Percentiles rank a stretch among this genome's conserved stretches.
These are phyloP conservation scores for Cynaeus angustus DNA, from an alignment of 2,888 invertebrate genomes.

Conservation along the genomic window DNA sequence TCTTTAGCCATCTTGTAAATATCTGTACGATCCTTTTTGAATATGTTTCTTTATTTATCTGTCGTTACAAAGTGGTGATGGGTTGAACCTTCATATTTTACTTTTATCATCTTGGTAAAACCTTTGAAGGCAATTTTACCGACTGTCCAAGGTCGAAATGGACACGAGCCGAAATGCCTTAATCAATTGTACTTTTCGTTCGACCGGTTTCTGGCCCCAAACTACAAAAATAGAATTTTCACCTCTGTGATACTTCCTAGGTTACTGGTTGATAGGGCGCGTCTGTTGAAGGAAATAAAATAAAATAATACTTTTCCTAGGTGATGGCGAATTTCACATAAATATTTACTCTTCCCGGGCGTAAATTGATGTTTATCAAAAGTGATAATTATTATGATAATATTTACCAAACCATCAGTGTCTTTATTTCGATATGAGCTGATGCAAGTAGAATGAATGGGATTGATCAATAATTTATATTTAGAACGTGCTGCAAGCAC, in stretches of 20 bases:
- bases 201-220: background rate
- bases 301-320: no score
- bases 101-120: slow-evolving; percentile 1
- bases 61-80: slow-evolving; percentile 15
- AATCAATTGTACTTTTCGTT: background rate
- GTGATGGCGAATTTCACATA: slow-evolving; percentile 32
- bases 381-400: slow-evolving; percentile 36
- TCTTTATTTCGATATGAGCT: slow-evolving; percentile 3
- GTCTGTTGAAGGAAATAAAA: background rate
- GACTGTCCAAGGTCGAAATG: slow-evolving; percentile 11
- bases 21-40: slow-evolving; percentile 1
- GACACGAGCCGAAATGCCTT: slow-evolving; percentile 5
- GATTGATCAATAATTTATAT: no score
- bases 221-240: no score
- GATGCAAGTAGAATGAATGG: background rate
- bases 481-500: no score
- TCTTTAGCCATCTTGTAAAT: slow-evolving; percentile 6
- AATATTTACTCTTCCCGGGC: slow-evolving; percentile 24
- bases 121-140: slow-evolving; percentile 6
- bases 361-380: slow-evolving; percentile 34
- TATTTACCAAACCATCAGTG: slow-evolving; percentile 22
- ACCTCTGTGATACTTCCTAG: background rate
- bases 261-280: slow-evolving; percentile 9
- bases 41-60: slow-evolving; percentile 3
- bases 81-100: slow-evolving; percentile 16